These are phyloP conservation scores for Magallana nippona DNA, from an alignment of 2,888 invertebrate genomes.

Conservation along the genomic window DNA sequence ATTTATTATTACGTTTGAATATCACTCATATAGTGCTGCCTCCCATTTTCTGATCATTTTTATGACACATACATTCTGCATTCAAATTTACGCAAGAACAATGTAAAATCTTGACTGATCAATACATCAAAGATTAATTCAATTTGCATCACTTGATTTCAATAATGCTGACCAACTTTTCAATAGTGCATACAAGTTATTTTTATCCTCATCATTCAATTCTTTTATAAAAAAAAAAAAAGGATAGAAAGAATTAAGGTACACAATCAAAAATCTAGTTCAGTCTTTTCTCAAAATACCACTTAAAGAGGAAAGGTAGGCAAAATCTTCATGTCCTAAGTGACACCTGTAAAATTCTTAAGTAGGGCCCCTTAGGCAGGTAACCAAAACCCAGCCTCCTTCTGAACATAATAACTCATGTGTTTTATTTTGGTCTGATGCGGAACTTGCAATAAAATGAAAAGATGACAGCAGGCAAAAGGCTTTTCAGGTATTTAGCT, in stretches of 20 bases:
- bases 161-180: constrained; percentile 6
- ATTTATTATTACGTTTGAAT: constrained; percentile 23
- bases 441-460: constrained; percentile 32
- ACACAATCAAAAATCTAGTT: no score
- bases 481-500: constrained; percentile 27
- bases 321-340: neutral
- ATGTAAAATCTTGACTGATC: constrained; percentile 28
- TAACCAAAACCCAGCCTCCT: constrained; percentile 20
- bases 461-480: constrained; percentile 20
- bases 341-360: constrained; percentile 5
- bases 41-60: constrained; percentile 14
- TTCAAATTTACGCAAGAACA: constrained; percentile 5
- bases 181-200: neutral
- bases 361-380: neutral
- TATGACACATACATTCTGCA: constrained; percentile 20
- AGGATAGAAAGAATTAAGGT: no score
- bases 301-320: neutral
- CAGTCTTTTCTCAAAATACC: no score
- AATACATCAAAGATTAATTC: constrained; percentile 27
- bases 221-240: neutral
- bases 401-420: neutral
- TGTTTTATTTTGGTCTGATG: constrained; percentile 25
- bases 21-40: constrained; percentile 14
- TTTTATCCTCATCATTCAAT: constrained; percentile 9
- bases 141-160: constrained; percentile 23